Evolutionary conservation across 2,888 invertebrate species (phyloP), one percentile per base, ranked within the genome.

Genomic region (Archaeoteleia sp.): DNA sequence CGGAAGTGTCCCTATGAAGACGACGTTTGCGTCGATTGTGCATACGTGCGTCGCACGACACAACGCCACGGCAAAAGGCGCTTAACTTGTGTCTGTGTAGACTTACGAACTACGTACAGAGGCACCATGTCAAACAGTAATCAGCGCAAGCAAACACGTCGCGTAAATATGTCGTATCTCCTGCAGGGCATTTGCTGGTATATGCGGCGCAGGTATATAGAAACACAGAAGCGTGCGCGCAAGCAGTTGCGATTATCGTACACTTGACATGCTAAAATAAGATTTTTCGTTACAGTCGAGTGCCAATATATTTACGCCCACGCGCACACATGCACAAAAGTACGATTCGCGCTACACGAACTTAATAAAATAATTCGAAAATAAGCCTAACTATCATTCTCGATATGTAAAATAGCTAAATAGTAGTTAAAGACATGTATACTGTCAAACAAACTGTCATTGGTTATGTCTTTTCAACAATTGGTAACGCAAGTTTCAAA

Each of bases 101-200:
- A 58, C 58, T 58, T 35, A 34, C 42, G 34, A 69, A 51, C 35
- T 30, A 49, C 39, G 46, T 42, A 60, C 62, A 65, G 49, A 67
- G 55, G 58, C 57, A 63, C 67, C 74, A 78, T 74, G 72, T 78
- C 74, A 79, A 79, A 80, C 78, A 79, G 79, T 75, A 79, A 80
- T 80, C 80, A 78, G 72, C 69, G 71, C 48, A 70, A 67, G 78
- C 75, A 80, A 79, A 80, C 75, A 79, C 71, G 61, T 62, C 74
- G 74, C 77, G 74, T 77, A 77, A 76, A 79, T 77, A 78, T 78
- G 71, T 74, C 74, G 70, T 73, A 72, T 72, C 65, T 69, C 54
- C 68, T 68, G 48, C 34, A 34, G 57, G 57, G 57, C 57, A 48
- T 58, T 48, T 23, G 48, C 39, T 27, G 57, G 34, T 48, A 48